Base-by-base conservation (phyloP, 1,140 invertebrate species). In the Drosophila takahashii region DNA sequence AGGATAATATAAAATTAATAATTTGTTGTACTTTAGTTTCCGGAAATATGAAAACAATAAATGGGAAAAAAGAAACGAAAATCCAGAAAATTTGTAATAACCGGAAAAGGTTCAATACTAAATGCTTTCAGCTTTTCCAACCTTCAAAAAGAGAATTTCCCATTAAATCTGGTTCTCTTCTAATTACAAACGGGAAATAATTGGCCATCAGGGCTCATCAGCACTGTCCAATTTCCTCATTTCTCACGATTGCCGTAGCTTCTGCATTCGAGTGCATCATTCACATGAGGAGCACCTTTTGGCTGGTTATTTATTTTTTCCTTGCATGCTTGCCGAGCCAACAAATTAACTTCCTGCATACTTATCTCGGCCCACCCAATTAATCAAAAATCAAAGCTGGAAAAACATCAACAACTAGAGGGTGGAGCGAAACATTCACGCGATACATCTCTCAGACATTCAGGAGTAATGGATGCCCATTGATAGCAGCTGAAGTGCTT, bases 281-380 rank as follows among this genome's bases (percentile, higher is more conserved):
- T 29, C 29, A 45, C 65, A 44, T 34, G 11, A 47, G 64, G 50
- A 71, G 37, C 27, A 37, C 41, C 42, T 39, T 76, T 5, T 16
- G 7, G 29, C 15, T 37, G 36, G 36, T 42, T 37, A 39, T 36
- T 66, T 37, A 22, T 37, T 36, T 18, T 16, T 41, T 47, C 34
- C 53, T 60, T 73, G 73, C 62, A 51, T 65, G 64, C 34, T 10
- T 26, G 64, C 34, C 1, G 62, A 52, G 59, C 27, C 45, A 29
- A 37, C 59, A 65, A 66, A 86, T 70, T 75, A 47, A 87, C 81
- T 85, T 85, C 81, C 81, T 86, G 81, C 50, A 66, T 86, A 75
- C 67, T 81, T 81, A 65, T 59, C 50, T 36, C 16, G 39, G 47
- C 57, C 52, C 81, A 41, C 62, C 74, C 51, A 77, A 86, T 81